Evolutionary conservation across 2,888 invertebrate species (phyloP).

Genomic region (Hypomecis atomaria): DNA sequence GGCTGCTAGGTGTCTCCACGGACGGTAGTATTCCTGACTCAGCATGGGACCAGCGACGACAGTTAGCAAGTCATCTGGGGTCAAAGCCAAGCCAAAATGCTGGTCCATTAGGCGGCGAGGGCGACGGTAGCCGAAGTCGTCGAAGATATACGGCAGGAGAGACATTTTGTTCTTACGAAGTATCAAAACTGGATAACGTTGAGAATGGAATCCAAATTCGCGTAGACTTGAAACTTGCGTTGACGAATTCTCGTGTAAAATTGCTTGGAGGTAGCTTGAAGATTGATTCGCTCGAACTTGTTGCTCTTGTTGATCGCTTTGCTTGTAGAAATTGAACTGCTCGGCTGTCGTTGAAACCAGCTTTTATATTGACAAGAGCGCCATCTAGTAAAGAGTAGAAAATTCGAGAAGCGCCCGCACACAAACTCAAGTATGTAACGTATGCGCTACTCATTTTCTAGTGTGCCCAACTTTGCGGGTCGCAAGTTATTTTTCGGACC

Average conservation of each 20-base stretch:
- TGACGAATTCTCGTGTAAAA: background rate
- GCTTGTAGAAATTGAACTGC: constrained; percentile 26
- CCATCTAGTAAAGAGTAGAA: constrained; percentile 38
- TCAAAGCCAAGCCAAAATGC: constrained; percentile 80
- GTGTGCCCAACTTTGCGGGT: constrained; percentile 6
- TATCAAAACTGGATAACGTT: too few species aligned
- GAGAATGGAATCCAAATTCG: background rate
- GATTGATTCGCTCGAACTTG: constrained; percentile 9
- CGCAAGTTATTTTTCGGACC: background rate
- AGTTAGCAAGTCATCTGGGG: constrained; percentile 77
- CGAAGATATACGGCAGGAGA: constrained; percentile 75
- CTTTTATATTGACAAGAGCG: constrained; percentile 33
- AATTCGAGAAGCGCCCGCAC: constrained; percentile 21
- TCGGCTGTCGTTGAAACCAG: background rate
- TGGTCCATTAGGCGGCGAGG: constrained; percentile 80
- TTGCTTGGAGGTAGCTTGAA: constrained; percentile 1
- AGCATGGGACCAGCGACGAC: constrained; percentile 50
- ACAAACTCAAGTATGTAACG: background rate
- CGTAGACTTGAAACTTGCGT: background rate
- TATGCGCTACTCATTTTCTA: constrained; percentile 13
- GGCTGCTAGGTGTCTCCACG: constrained; percentile 76
- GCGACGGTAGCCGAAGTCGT: constrained; percentile 29
- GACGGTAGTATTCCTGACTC: constrained; percentile 68
- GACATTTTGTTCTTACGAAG: constrained; percentile 67
- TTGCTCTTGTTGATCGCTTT: background rate